A percentile compares a stretch with the other conserved stretches of the same genome.
These are phyloP conservation scores for Falco novaeseelandiae DNA, from an alignment of 2,797 vertebrate species.

Conservation along the genomic window DNA sequence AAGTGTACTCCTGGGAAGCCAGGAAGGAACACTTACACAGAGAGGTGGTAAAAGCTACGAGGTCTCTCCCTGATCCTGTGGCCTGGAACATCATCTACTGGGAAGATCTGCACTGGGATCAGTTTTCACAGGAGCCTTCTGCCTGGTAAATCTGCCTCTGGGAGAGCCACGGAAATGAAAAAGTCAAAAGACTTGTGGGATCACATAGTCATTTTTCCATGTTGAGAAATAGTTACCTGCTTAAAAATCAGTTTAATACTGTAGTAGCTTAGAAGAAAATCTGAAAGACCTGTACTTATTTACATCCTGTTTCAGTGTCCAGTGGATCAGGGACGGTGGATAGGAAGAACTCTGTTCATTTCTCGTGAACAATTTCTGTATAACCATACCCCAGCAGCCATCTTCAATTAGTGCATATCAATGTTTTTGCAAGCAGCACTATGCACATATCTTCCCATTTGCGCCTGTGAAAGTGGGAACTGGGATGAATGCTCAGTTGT, in stretches of 20 bases:
- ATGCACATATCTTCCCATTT: background rate
- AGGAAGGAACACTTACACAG: background rate
- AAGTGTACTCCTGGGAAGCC: background rate
- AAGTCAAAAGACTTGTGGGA: background rate
- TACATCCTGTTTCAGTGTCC: background rate
- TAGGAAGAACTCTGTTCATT: background rate
- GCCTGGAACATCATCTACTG: background rate
- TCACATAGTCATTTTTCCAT: background rate
- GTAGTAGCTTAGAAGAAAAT: background rate
- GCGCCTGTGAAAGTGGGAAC: background rate
- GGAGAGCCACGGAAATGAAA: background rate
- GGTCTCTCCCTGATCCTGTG: background rate
- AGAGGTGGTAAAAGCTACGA: background rate
- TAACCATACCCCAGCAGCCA: background rate
- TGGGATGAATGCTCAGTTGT: accelerated
- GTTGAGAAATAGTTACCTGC: background rate
- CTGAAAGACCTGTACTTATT: background rate
- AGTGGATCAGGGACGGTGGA: background rate
- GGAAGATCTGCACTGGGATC: background rate
- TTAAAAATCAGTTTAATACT: background rate
- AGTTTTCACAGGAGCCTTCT: background rate
- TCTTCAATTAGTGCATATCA: accelerated
- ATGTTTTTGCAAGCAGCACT: background rate
- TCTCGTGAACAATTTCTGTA: background rate
- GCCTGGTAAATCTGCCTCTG: background rate